phyloP scores from a whole-genome alignment of 2,113 vertebrate genomes.

The Gavia stellata region DNA sequence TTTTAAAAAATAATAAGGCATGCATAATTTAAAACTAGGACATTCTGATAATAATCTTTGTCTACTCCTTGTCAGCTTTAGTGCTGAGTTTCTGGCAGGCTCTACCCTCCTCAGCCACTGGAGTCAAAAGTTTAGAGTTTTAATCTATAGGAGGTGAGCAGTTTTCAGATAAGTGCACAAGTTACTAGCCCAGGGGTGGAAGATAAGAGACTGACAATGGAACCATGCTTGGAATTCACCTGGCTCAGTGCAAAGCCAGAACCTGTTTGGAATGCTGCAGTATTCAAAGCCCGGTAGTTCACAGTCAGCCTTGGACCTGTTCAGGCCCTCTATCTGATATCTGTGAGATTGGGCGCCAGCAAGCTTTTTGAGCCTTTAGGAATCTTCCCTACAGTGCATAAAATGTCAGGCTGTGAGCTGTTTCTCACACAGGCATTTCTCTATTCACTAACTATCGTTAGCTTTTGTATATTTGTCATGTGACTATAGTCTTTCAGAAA shows the following conservation, averaged over 20 bases:
- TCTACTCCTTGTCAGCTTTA: background rate
- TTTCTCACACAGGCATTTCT: background rate
- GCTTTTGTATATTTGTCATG: background rate
- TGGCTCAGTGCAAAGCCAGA: background rate
- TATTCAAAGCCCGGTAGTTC: background rate
- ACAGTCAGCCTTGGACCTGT: background rate
- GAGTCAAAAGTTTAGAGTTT: slow-evolving; percentile 20
- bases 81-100: background rate
- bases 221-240: slow-evolving; percentile 19
- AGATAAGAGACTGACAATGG: background rate
- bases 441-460: background rate
- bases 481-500: background rate
- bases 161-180: background rate
- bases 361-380: background rate
- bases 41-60: background rate
- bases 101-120: background rate
- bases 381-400: background rate
- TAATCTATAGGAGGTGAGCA: background rate
- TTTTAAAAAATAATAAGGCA: background rate
- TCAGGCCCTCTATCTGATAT: background rate
- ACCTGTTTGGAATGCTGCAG: background rate
- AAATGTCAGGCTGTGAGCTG: background rate
- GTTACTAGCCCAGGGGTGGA: background rate
- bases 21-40: background rate
- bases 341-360: background rate